A percentile compares a stretch with the other conserved stretches of the same genome.
Evolutionary conservation across 2,888 invertebrate species (phyloP).

Genomic region (Saturnia japonica): DNA sequence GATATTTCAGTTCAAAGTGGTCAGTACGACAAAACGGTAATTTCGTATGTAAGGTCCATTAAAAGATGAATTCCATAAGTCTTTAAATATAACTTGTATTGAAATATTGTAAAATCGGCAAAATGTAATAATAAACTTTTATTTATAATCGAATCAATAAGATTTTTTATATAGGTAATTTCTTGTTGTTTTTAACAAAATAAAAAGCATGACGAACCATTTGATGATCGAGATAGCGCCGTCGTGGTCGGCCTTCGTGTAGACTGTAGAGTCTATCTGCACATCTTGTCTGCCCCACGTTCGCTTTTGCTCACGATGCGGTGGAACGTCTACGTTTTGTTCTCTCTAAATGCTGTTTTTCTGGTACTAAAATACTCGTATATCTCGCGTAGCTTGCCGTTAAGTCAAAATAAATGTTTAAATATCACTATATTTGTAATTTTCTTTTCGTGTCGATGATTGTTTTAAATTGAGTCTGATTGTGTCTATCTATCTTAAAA

Average conservation of each 20-base stretch:
- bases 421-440: background rate
- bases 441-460: background rate
- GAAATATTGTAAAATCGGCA: background rate
- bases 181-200: background rate
- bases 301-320: background rate
- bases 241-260: constrained; percentile 2
- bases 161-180: background rate
- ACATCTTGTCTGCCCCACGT: background rate
- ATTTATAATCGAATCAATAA: background rate
- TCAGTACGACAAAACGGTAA: no score
- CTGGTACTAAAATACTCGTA: background rate
- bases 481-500: background rate
- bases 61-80: no score
- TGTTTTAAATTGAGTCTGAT: background rate
- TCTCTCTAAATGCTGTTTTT: constrained; percentile 1
- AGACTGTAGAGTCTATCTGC: background rate
- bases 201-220: background rate
- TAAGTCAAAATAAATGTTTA: background rate
- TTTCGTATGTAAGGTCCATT: no score
- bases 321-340: background rate
- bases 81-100: background rate
- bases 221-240: constrained; percentile 4
- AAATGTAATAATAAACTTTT: background rate
- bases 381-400: background rate
- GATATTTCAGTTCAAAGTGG: no score